Evolutionary conservation across 2,797 vertebrate species (phyloP), one percentile per base, ranked within the genome.

Genomic region (Poeciliopsis presidionis): DNA sequence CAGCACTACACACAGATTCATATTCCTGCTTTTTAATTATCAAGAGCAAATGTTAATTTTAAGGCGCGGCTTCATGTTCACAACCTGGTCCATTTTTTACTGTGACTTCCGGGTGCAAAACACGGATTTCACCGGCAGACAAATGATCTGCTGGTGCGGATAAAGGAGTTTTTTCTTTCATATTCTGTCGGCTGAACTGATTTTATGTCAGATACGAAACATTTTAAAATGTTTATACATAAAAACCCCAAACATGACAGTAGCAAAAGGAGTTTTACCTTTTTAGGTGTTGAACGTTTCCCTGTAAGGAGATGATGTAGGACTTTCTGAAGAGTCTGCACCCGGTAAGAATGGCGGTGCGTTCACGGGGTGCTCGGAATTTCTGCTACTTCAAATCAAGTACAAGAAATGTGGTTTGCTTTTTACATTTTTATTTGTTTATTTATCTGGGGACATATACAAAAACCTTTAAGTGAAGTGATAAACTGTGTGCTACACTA

Each of bases 331-430:
- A 76, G 57, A 81, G 39, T 81, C 55, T n/a, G 73, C 74, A 74
- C 76, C 74, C 78, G 80, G 82, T 45, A 36, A 82, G 25, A 77
- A 69, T 8, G 28, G 0, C 69, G 87, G 12, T 72, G 77, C 81
- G 28, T 94, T 92, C 85, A 92, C 0, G 0, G 63, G 28, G 0
- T 7, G 43, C 85, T 86, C 81, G 87, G 76, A 86, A 75, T 78
- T 1, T 9, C 0, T 0, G 0, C 0, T 8, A 22, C 51, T 28
- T 16, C 4, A 33, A 28, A 7, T 2, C 18, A 7, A 45, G 7
- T 11, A 11, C 57, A 33, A 30, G 16, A 61, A 61, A 61, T 28
- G 22, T 22, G 4, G 18, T 41, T 4, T 36, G 2, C 18, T 33
- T 63, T 16, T 20, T 39, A 20, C 20, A 33, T 7, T 41, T n/a